A percentile compares a stretch with the other conserved stretches of the same genome.
These are phyloP conservation scores for Hemibagrus guttatus DNA, from an alignment of 2,797 vertebrate genomes.

Conservation along the genomic window DNA sequence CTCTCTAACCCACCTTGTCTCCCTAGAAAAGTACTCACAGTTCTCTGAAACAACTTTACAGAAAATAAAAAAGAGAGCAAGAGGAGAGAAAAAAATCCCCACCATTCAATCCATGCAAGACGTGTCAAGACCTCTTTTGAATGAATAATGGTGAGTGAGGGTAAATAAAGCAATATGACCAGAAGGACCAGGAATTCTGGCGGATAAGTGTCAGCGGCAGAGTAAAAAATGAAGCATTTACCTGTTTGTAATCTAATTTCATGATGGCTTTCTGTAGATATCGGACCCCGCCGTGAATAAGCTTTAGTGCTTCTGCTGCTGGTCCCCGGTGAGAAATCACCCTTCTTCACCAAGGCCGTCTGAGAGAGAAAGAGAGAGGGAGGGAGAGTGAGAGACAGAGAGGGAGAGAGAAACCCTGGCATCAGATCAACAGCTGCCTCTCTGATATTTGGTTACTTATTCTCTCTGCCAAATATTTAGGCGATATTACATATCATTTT, in stretches of 20 bases:
- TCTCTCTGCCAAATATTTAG: slow-evolving; percentile 77
- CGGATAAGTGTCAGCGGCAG: slow-evolving; percentile 81
- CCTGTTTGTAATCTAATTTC: slow-evolving; percentile 97
- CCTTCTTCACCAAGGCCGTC: slow-evolving; percentile 89
- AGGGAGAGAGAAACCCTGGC: slow-evolving; percentile 75
- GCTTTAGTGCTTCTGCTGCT: slow-evolving; percentile 91
- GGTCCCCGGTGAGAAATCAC: slow-evolving; percentile 95
- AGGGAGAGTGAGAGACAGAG: slow-evolving; percentile 52
- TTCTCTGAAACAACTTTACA: slow-evolving; percentile 71
- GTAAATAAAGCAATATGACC: slow-evolving; percentile 87
- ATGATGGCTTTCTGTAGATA: slow-evolving; percentile 98
- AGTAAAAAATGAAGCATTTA: slow-evolving; percentile 93
- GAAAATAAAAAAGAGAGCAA: slow-evolving; percentile 39
- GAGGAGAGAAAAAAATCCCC: slow-evolving; percentile 55
- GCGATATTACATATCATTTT: slow-evolving; percentile 74
- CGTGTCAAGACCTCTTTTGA: slow-evolving; percentile 77
- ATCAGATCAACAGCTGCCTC: slow-evolving; percentile 72
- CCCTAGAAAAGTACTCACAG: slow-evolving; percentile 62
- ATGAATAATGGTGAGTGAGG: slow-evolving; percentile 81
- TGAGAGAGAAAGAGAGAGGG: slow-evolving; percentile 72
- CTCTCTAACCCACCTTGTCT: slow-evolving; percentile 46
- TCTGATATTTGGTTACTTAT: slow-evolving; percentile 76
- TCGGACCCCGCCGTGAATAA: slow-evolving; percentile 96
- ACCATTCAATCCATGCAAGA: slow-evolving; percentile 74
- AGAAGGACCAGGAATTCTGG: slow-evolving; percentile 83